Base-by-base conservation (phyloP, 2,888 invertebrate species). In the Drosophila mayaguana region DNA sequence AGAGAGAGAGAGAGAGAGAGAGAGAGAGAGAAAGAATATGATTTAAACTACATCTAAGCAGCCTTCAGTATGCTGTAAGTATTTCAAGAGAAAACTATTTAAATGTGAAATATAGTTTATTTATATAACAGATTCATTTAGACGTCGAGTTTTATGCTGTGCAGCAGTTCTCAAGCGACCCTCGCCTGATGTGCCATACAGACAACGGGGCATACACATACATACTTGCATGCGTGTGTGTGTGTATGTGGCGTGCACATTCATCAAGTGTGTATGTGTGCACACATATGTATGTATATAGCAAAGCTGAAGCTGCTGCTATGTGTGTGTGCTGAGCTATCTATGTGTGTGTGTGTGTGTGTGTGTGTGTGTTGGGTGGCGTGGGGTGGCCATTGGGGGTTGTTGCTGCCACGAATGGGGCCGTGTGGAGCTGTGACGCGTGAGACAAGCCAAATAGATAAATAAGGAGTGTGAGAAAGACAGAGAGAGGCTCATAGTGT, bases 241-340 rank as follows among this genome's bases (percentile, higher is more conserved):
- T 22, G 45, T 48, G 59, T 70, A 73, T 62, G 45, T 51, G 72
- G 50, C 85, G 71, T 77, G 84, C 89, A 84, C 84, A 84, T 89
- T 84, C 89, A 89, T 84, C 84, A 84, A 89, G 72, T 74, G 71
- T 72, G 71, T 69, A 55, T 76, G 63, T 56, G 7, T 75, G 18
- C 28, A 28, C 14, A 18, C 8, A 18, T 42, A 18, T 57, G 9
- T 63, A 32, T 43, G 36, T 53, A 54, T 55, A 45, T 53, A 72
- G 64, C 54, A 67, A 81, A 71, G 82, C 88, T 83, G 66, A 68
- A 75, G 71, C 76, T 78, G 70, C 60, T 74, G 77, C 67, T 78
- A 70, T 80, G 66, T 74, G 74, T 72, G 59, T 72, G 50, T 42
- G 72, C 60, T 57, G 72, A 48, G 75, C 38, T 70, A 14, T 38